Percentiles rank a stretch among this genome's conserved stretches.
Conservation (phyloP, 2,888 invertebrate genomes). For the Troilus luridus region DNA sequence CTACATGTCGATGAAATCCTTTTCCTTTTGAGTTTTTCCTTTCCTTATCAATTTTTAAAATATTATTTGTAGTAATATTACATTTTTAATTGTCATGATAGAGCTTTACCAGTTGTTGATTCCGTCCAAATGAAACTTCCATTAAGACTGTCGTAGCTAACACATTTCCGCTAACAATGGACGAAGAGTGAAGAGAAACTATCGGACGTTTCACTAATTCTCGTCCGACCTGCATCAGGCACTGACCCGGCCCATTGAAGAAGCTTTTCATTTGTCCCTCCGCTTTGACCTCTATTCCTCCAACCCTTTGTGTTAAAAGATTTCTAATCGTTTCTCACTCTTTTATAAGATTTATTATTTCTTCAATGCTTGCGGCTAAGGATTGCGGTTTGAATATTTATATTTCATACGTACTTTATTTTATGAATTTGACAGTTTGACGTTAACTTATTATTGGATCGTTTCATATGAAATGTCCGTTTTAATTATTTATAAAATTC, state of each 20-base stretch:
- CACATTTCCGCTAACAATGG: neutral
- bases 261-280: slow-evolving; percentile 1
- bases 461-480: no score
- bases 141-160: neutral
- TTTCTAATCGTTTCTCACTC: slow-evolving; percentile 8
- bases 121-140: neutral
- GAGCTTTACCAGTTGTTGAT: neutral
- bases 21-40: no score
- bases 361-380: neutral
- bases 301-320: neutral
- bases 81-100: neutral
- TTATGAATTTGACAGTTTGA: no score
- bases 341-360: neutral
- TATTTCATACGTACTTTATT: neutral
- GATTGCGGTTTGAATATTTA: neutral
- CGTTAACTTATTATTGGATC: no score
- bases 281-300: neutral
- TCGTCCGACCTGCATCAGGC: slow-evolving; percentile 11
- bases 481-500: no score
- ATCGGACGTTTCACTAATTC: slow-evolving; percentile 31
- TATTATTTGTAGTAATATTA: neutral
- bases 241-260: slow-evolving; percentile 24
- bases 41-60: no score
- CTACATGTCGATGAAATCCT: no score
- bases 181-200: slow-evolving; percentile 17